Evolutionary conservation across 37 sponge, comb jelly and placozoan species (phyloP), one percentile per base, ranked within the genome.

Genomic region (Spongilla lacustris): DNA sequence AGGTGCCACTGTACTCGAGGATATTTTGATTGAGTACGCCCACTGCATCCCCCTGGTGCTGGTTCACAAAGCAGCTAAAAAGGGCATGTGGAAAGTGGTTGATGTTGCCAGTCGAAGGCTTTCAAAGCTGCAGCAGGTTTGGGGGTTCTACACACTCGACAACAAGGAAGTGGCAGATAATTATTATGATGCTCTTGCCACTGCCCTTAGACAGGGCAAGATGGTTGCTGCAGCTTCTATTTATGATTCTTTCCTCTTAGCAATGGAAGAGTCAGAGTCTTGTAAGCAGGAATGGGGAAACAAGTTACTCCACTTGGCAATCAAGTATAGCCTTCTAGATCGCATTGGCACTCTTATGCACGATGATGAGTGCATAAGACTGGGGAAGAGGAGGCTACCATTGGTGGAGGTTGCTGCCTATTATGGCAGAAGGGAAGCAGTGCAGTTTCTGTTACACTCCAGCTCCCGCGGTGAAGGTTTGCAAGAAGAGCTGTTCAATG

Each of bases 51-150:
- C 74, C 46, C 29, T 50, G 14, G 22, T 36, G 5, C 23, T 74
- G 28, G 58, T 31, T n/a, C 46, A 50, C 4, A 25, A 10, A 2
- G 80, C 87, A 73, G 73, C 80, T 22, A 19, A 35, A 35, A 79
- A 73, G 37, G 87, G 87, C 21, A 77, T 80, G 66, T 79, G 79
- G 87, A n/a, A 30, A 11, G 66, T 83, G 24, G 58, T 83, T 0
- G 67, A 74, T 5, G 36, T 46, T 9, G 74, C 75, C 28, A 26
- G 37, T 49, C 21, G 24, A 46, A 29, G 32, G 32, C 17, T 74
- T 34, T 12, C 36, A 23, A 23, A 32, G 21, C 35, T 74, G 75
- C 41, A 6, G 6, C 41, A 41, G 41, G 41, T 41, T 41, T 0
- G 31, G 8, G 5, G 24, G 4, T 31, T 36, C 13, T 74, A 32